These are phyloP conservation scores for Ochlodes sylvanus DNA, from an alignment of 2,888 invertebrate species.

Conservation along the genomic window DNA sequence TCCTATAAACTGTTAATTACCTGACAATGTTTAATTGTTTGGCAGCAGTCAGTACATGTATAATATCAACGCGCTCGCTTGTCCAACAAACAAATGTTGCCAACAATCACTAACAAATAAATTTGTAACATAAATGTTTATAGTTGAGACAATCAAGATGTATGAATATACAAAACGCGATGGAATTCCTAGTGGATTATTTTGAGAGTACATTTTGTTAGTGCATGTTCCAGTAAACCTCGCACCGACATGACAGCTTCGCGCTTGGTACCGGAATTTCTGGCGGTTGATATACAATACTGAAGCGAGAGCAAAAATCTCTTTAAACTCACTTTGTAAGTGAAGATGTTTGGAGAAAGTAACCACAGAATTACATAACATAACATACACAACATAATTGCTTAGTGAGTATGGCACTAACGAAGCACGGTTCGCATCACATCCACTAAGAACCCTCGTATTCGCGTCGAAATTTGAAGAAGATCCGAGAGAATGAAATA, in stretches of 20 bases:
- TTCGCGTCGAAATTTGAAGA: constrained; percentile 6
- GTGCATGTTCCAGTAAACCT: constrained; percentile 14
- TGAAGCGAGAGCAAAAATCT: constrained; percentile 15
- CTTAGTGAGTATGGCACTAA: neutral
- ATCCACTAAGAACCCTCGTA: neutral
- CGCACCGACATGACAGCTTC: constrained; percentile 10
- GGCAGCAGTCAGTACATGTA: neutral
- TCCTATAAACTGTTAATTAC: no score
- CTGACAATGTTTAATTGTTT: no score
- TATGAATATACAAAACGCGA: constrained; percentile 13
- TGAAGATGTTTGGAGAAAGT: neutral
- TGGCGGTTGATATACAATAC: constrained; percentile 8
- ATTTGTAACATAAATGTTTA: constrained; percentile 1
- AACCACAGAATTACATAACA: no score
- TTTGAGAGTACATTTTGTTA: constrained; percentile 23
- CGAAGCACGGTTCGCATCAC: constrained; percentile 12
- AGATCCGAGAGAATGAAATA: neutral
- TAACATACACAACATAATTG: neutral
- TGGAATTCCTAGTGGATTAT: constrained; percentile 13
- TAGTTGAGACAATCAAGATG: constrained; percentile 4
- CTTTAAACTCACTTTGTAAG: constrained; percentile 12
- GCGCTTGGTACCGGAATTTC: constrained; percentile 20
- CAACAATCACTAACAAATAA: constrained; percentile 8
- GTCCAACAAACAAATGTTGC: neutral
- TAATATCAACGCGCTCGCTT: neutral